Conservation (phyloP, 2,888 invertebrate genomes). For the Lasius fuliginosus region DNA sequence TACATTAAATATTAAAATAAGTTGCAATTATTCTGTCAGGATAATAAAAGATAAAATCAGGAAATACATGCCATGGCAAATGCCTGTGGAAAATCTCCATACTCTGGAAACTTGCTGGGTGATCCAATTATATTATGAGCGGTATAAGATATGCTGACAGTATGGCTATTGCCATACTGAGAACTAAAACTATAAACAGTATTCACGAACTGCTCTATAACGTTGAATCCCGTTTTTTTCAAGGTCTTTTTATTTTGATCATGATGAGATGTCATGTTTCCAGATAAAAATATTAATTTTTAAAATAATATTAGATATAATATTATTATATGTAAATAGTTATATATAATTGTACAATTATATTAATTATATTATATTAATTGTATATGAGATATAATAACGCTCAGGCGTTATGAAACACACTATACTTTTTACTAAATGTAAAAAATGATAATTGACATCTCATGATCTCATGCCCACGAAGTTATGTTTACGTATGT, state of each 20-base stretch:
- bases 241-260: not conserved
- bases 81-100: conserved; percentile 96
- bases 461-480: too few relatives aligned
- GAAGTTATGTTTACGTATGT: too few relatives aligned
- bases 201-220: conserved; percentile 92
- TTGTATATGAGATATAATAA: not conserved
- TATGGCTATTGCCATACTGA: conserved; percentile 93
- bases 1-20: not conserved
- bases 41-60: not conserved
- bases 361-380: not conserved
- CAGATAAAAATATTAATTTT: not conserved
- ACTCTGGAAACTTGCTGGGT: conserved; percentile 94
- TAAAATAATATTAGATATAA: not conserved
- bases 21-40: not conserved
- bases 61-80: conserved; percentile 93
- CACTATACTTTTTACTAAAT: not conserved
- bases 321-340: not conserved
- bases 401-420: not conserved
- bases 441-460: not conserved
- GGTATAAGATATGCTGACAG: conserved; percentile 94
- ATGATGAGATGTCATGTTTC: not conserved
- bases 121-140: conserved; percentile 95
- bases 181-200: conserved; percentile 95
- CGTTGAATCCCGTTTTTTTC: conserved; percentile 79
- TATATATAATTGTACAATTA: not conserved